Evolutionary conservation across 2,888 invertebrate genomes (phyloP).

Genomic region (Harpalus rubripes): DNA sequence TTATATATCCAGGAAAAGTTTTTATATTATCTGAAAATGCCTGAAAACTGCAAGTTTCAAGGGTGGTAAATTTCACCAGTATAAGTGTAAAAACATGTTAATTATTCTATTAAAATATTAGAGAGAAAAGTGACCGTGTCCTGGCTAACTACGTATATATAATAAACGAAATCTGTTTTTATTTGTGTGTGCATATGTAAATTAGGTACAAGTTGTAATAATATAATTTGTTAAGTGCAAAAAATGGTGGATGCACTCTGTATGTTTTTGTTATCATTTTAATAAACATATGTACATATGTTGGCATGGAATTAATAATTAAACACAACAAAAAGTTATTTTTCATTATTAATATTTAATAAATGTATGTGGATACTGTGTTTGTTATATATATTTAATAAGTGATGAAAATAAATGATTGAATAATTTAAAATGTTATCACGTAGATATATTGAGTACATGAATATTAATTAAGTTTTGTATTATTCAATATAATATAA

Average conservation of each 20-base stretch:
- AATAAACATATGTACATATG: background rate
- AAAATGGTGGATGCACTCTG: background rate
- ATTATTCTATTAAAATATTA: background rate
- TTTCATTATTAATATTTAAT: background rate
- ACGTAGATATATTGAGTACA: background rate
- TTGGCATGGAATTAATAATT: background rate
- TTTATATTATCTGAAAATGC: too few species aligned
- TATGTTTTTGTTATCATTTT: background rate
- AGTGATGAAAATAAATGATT: background rate
- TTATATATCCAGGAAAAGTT: too few species aligned
- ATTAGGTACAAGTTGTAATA: background rate
- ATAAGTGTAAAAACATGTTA: background rate
- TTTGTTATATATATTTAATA: background rate
- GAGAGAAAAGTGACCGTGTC: background rate
- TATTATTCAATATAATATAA: too few species aligned
- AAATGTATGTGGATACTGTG: background rate
- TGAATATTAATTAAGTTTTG: background rate
- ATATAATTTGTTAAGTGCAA: background rate
- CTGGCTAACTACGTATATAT: background rate
- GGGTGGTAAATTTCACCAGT: too few species aligned
- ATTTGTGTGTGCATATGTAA: background rate
- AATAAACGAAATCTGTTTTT: background rate
- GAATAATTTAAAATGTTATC: background rate
- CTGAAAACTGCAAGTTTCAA: too few species aligned
- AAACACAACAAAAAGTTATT: background rate